Evolutionary conservation across 2,797 vertebrate genomes (phyloP), one percentile per base, ranked within the genome.

Genomic region (Balearica regulorum): DNA sequence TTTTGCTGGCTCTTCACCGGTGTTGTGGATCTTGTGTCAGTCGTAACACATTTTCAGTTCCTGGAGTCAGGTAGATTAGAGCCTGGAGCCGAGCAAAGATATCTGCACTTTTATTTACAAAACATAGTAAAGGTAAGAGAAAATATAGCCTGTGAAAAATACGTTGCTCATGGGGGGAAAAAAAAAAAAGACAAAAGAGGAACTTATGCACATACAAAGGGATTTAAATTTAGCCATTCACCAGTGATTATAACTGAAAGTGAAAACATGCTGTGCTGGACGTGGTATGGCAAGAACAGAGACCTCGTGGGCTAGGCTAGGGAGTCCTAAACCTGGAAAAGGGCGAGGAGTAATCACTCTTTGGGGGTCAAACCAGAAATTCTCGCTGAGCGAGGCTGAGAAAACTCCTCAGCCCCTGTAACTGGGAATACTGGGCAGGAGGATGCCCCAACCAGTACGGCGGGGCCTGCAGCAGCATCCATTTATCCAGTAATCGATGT

Each of bases 361-460:
- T 41, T 24, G 51, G 12, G 35, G 24, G 49, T n/a, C 43, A 65
- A 41, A 54, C 2, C 28, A 37, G 17, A 17, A 44, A 21, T 21
- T 13, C 53, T 31, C 26, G 13, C 9, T 21, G 33, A 31, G 19
- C 2, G 13, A 51, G 39, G 41, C 33, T 26, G 58, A n/a, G 39
- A 49, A 62, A 46, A 12, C 19, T 26, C 28, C n/a, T 51, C 22
- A 26, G 51, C 49, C 12, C 25, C 68, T 37, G 57, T 16, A 48
- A 65, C 16, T 26, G 26, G 6, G 35, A 39, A 33, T 1, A 44
- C 4, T 1, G 81, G 60, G 14, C 7, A 17, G 58, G n/a, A 70
- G 22, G 69, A 33, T 3, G 12, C 4, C 28, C 28, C 55, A 9
- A 62, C 14, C 0, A 13, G 48, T 2, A 13, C 10, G 4, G 44